These are phyloP conservation scores for Psophia crepitans DNA, from an alignment of 2,113 vertebrate species.

Conservation along the genomic window DNA sequence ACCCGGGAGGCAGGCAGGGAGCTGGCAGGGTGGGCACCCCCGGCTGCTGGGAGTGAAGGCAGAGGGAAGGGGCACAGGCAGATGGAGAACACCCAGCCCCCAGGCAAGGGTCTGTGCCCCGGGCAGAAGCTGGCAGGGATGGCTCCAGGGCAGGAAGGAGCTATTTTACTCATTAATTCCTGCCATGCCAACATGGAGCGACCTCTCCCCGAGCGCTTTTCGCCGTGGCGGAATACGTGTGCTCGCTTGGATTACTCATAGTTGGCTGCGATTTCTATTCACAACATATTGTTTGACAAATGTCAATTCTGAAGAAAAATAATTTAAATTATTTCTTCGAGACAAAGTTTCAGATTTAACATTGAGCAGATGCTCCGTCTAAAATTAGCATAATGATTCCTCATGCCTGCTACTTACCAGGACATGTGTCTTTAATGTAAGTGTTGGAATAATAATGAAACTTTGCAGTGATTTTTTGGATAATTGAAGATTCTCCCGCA, in stretches of 20 bases:
- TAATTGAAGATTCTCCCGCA: background rate
- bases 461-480: background rate
- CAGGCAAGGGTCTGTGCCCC: background rate
- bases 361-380: conserved; percentile 74
- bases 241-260: background rate
- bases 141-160: background rate
- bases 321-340: conserved; percentile 53
- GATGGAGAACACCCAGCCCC: background rate
- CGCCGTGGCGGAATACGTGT: fast-evolving
- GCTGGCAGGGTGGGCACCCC: background rate
- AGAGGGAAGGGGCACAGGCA: background rate
- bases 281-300: conserved; percentile 39
- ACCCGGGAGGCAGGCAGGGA: fast-evolving
- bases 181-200: background rate
- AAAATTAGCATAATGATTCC: conserved; percentile 75
- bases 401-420: conserved; percentile 64
- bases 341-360: conserved; percentile 65
- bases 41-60: background rate
- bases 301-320: conserved; percentile 31
- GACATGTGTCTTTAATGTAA: conserved; percentile 44
- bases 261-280: background rate
- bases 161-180: background rate
- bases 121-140: fast-evolving
- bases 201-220: background rate
- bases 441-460: conserved; percentile 8